Conservation (phyloP, 92 coral and sea anemone species). For the Palythoa grandiflora region DNA sequence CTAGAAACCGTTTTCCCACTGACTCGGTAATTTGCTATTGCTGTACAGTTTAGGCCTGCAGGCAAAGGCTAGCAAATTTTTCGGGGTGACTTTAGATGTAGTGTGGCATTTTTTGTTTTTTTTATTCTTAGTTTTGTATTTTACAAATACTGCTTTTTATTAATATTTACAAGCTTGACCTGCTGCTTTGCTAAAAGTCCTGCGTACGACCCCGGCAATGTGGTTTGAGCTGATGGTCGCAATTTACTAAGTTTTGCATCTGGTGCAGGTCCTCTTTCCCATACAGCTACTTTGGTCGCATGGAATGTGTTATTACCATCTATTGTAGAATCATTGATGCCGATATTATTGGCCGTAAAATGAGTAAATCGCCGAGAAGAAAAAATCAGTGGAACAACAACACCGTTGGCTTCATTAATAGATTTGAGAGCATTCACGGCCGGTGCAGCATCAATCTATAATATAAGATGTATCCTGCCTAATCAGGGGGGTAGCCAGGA, state of each 20-base stretch:
- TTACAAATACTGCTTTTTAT: too few relatives aligned
- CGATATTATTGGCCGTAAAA: slow-evolving; percentile 68
- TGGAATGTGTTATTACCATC: slow-evolving; percentile 72
- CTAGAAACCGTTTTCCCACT: slow-evolving; percentile 17
- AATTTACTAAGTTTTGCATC: slow-evolving; percentile 9
- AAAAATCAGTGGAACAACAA: slow-evolving; percentile 62
- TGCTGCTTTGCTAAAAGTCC: too few relatives aligned
- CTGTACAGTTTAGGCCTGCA: too few relatives aligned
- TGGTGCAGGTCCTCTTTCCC: slow-evolving; percentile 60
- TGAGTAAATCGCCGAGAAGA: slow-evolving; percentile 6
- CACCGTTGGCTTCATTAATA: slow-evolving; percentile 34
- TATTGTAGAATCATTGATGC: slow-evolving; percentile 46
- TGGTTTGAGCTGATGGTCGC: slow-evolving; percentile 41
- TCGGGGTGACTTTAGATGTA: too few relatives aligned
- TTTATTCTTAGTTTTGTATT: too few relatives aligned
- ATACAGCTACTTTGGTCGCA: slow-evolving; percentile 66
- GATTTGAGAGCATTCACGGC: slow-evolving; percentile 48
- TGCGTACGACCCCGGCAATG: too few relatives aligned
- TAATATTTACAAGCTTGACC: too few relatives aligned
- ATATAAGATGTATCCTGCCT: slow-evolving; percentile 13
- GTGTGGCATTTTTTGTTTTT: too few relatives aligned
- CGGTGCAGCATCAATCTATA: not conserved
- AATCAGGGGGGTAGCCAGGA: too few relatives aligned
- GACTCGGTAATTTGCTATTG: slow-evolving; percentile 41
- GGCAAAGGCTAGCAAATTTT: too few relatives aligned